phyloP scores from a whole-genome alignment of 53 echinoderm and acorn worm species.

The Antedon mediterranea region DNA sequence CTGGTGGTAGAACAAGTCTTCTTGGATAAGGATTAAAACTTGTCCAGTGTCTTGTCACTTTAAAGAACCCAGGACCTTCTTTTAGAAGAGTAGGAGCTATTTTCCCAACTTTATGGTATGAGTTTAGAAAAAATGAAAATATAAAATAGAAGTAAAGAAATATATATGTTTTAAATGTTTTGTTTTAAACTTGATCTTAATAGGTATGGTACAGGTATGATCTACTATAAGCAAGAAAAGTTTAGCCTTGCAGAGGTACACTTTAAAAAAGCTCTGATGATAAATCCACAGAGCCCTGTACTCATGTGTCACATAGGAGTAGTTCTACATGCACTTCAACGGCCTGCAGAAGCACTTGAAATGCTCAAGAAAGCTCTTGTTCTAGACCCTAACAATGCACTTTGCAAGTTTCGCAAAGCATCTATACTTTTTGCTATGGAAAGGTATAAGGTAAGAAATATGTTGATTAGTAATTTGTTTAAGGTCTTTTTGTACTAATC shows the following conservation, averaged over 20 bases:
- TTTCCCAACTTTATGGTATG: too few species aligned
- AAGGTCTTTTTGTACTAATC: too few species aligned
- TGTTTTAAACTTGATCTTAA: background rate
- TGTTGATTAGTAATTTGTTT: too few species aligned
- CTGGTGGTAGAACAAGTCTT: too few species aligned
- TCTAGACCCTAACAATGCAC: slow-evolving; percentile 61
- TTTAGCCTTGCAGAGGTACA: slow-evolving; percentile 96
- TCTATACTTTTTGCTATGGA: slow-evolving; percentile 94
- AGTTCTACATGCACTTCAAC: slow-evolving; percentile 90
- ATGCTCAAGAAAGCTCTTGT: slow-evolving; percentile 59
- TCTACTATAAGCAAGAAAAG: slow-evolving; percentile 95
- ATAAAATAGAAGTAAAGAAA: too few species aligned
- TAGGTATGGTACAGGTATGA: slow-evolving; percentile 98
- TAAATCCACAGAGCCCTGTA: slow-evolving; percentile 92
- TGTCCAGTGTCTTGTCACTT: too few species aligned
- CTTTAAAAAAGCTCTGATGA: slow-evolving; percentile 87
- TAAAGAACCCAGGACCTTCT: too few species aligned
- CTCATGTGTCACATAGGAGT: slow-evolving; percentile 89
- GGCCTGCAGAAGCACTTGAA: slow-evolving; percentile 67
- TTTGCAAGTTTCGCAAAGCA: slow-evolving; percentile 90
- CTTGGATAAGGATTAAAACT: too few species aligned
- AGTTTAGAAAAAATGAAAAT: too few species aligned
- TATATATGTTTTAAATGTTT: background rate
- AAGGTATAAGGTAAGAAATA: slow-evolving; percentile 68
- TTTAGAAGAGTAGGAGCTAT: too few species aligned